Evolutionary conservation across 2,888 invertebrate species (phyloP), one percentile per base, ranked within the genome.

Genomic region (Zele albiditarsus): DNA sequence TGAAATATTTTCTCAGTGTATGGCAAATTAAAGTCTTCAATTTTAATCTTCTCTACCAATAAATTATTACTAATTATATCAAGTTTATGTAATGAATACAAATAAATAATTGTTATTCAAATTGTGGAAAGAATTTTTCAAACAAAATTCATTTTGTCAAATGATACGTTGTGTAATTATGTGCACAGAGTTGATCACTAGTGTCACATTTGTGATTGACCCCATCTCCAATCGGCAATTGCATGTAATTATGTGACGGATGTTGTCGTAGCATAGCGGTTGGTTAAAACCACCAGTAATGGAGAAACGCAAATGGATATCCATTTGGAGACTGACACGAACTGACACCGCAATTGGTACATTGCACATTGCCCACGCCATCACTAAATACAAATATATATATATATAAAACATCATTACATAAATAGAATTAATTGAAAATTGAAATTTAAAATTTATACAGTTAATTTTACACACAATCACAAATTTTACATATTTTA

Each of bases 221-320:
- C 28, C 46, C 74, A 78, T 76, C 76, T 77, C 66, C 74, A 77
- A 53, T 80, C 82, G 79, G 78, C 82, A 80, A 81, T 81, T 80
- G 76, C 72, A 73, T 67, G 73, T 53, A 63, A 67, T 42, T 72
- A 75, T 80, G 79, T 82, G 84, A 84, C 80, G 81, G 80, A 81
- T 80, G 81, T 80, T 49, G 75, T 76, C 74, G 71, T 68, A 72
- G 76, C n/a, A 20, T 23, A 80, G 82, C 58, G 80, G 81, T 83
- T 82, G 79, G 74, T 80, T 78, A 76, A 81, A 81, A 84, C 85
- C 85, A 72, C 86, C 79, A 83, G 82, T 83, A 81, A 80, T 80
- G 79, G 78, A 80, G 80, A 80, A 79, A 82, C 78, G 80, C 80
- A 82, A 84, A 84, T 82, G 82, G 82, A 81, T 81, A 80, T 68